Evolutionary conservation across 2,113 vertebrate species (phyloP).

Genomic region (Lophotis ruficrista): DNA sequence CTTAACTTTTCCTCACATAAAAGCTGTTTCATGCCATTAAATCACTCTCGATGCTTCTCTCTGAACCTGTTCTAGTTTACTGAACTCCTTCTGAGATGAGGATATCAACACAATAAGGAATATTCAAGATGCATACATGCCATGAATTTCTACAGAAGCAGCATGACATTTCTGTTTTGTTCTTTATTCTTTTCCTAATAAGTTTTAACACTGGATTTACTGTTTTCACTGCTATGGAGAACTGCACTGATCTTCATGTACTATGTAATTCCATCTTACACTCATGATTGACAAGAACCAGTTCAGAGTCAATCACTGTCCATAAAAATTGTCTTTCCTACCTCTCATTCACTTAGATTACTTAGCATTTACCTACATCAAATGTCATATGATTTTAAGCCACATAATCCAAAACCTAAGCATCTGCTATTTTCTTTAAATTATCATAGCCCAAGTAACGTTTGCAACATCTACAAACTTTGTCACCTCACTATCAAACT

Average conservation of each 20-base stretch:
- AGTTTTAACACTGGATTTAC: background rate
- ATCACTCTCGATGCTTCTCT: background rate
- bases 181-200: background rate
- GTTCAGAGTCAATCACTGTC: background rate
- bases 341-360: background rate
- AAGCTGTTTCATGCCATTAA: background rate
- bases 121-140: background rate
- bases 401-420: background rate
- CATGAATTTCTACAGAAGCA: background rate
- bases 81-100: background rate
- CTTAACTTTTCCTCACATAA: background rate
- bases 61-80: background rate
- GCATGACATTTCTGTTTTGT: background rate
- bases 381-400: background rate
- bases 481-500: background rate
- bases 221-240: background rate
- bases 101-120: background rate
- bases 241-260: background rate
- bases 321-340: background rate
- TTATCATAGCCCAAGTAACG: background rate
- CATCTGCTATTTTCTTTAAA: background rate
- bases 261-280: background rate
- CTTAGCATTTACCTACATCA: background rate
- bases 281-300: background rate
- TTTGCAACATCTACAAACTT: background rate